phyloP scores from a whole-genome alignment of 2,113 vertebrate genomes.

The Typhlomys cinereus region DNA sequence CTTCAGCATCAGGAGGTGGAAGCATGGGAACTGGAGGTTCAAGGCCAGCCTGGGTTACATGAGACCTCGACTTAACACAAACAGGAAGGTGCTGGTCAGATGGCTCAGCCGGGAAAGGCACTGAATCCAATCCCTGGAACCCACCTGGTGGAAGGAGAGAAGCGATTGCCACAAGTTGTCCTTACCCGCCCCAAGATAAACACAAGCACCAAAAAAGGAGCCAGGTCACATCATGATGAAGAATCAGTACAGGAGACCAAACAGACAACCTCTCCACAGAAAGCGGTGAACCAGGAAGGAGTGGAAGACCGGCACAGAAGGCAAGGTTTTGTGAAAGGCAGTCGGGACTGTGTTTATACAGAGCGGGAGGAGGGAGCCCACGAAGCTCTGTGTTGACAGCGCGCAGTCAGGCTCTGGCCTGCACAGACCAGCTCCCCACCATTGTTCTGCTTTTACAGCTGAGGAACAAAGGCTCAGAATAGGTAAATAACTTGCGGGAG shows the following conservation, averaged over 20 bases:
- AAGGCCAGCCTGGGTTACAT: no score
- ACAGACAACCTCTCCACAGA: neutral
- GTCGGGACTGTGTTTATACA: neutral
- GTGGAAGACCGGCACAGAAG: neutral
- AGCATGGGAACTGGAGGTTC: no score
- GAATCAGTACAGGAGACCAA: neutral
- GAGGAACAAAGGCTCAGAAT: conserved; percentile 56
- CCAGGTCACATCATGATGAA: neutral
- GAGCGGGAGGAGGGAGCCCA: conserved; percentile 9
- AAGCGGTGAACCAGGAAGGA: conserved; percentile 28
- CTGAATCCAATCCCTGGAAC: no score
- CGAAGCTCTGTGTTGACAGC: no score
- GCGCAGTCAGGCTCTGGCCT: neutral
- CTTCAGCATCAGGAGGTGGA: no score
- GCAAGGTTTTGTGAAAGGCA: conserved; percentile 5
- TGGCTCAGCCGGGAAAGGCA: no score
- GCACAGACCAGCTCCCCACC: conserved; percentile 24
- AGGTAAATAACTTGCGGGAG: conserved; percentile 46
- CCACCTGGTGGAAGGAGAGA: no score
- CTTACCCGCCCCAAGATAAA: no score
- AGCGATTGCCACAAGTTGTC: no score
- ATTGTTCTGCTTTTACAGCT: conserved; percentile 32
- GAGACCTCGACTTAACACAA: no score
- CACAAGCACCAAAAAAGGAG: no score
- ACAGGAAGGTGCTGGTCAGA: no score